Evolutionary conservation across 2,888 invertebrate genomes (phyloP), one percentile per base, ranked within the genome.

Genomic region (Schrankia costaestrigalis): DNA sequence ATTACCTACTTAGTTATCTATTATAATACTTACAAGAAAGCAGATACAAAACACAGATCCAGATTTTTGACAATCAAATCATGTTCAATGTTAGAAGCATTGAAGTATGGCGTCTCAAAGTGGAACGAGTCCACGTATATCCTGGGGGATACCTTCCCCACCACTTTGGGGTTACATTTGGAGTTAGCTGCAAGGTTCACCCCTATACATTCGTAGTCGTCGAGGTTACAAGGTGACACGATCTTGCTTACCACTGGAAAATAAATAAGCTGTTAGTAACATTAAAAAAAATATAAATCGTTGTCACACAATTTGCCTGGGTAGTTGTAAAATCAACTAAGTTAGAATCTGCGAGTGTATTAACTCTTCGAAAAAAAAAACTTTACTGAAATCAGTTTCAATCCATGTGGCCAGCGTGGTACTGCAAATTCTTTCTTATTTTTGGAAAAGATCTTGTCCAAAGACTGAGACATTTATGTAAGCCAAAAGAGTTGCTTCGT

Each of bases 11-110:
- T 1, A 1, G 11, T 25, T 10, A 25, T 8, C 13, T 6, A 6
- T 5, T 2, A 8, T 12, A 8, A 36, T 52, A 81, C 84, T 78
- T 52, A 85, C 84, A 65, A 78, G 41, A 76, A 85, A 24, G 80
- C 76, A 0, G 78, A 71, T 3, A 80, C 62, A 3, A 3, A 36
- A 33, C 85, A 85, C 7, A 52, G 60, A 7, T 84, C 31, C 7
- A 71, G 69, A 4, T 83, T 83, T 0, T 58, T 57, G 1, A 82
- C 56, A 2, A 59, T 35, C 14, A 80, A 26, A 1, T 69, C 44
- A 0, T 44, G 33, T 29, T 86, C 85, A 0, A 77, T 43, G 25
- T 77, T 78, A 0, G 75, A 63, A 0, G 77, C 40, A 44, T 85
- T 84, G 63, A 86, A 85, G 51, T 36, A 62, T 0, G 84, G 77